Conservation (phyloP, 2,888 invertebrate genomes). For the Autographa gamma region DNA sequence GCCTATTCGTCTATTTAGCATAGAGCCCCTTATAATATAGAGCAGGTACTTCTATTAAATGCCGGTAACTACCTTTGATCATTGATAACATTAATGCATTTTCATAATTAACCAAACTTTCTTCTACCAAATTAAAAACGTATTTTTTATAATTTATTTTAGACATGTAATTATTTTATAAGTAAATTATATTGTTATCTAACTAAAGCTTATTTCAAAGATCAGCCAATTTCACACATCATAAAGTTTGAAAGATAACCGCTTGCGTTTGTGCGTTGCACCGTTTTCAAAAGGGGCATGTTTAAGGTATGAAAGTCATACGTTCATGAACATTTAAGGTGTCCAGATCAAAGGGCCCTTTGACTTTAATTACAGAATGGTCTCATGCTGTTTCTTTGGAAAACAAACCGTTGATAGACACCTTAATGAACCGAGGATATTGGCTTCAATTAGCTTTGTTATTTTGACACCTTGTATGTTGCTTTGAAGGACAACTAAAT, state of each 20-base stretch:
- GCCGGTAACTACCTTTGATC: not conserved
- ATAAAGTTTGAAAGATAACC: slow-evolving; percentile 25
- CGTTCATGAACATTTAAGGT: slow-evolving; percentile 75
- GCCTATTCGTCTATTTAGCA: not conserved
- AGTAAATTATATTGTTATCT: not conserved
- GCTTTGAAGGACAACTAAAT: slow-evolving; percentile 51
- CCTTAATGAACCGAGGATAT: slow-evolving; percentile 42
- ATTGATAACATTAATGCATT: slow-evolving; percentile 1
- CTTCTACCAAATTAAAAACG: not conserved
- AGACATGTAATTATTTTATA: not conserved
- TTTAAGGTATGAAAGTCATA: slow-evolving; percentile 73
- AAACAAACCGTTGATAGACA: slow-evolving; percentile 57
- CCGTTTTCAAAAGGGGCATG: slow-evolving; percentile 57
- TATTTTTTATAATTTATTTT: not conserved
- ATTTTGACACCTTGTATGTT: slow-evolving; percentile 49
- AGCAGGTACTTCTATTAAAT: not conserved
- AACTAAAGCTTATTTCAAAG: not conserved
- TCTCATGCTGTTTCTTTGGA: slow-evolving; percentile 56
- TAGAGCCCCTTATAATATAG: not conserved
- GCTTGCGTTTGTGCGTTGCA: slow-evolving; percentile 46
- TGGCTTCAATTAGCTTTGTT: slow-evolving; percentile 17
- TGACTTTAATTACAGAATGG: slow-evolving; percentile 73
- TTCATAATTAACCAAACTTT: slow-evolving; percentile 5
- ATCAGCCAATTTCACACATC: slow-evolving; percentile 40
- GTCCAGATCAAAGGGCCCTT: slow-evolving; percentile 77